Percentiles rank a stretch among this genome's conserved stretches.
Evolutionary conservation across 1,140 invertebrate species (phyloP).

Genomic region (Mylabris phalerata): DNA sequence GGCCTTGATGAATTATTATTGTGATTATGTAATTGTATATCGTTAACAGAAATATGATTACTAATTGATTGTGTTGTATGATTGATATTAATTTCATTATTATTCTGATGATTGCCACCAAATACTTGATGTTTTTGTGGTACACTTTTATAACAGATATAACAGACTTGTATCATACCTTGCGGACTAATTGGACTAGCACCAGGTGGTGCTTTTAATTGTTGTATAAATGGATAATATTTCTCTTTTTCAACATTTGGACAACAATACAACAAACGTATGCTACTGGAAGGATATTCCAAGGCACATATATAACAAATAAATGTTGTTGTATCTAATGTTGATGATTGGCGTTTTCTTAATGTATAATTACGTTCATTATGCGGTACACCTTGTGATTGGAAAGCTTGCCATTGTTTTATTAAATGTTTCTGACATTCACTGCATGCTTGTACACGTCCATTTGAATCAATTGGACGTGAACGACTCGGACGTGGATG

Average conservation of each 20-base stretch:
- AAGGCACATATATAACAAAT: conserved; percentile 84
- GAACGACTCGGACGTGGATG: conserved; percentile 76
- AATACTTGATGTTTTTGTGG: conserved; percentile 73
- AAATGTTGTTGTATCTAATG: conserved; percentile 64
- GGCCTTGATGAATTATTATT: conserved; percentile 45
- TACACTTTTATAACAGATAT: conserved; percentile 74
- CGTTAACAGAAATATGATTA: conserved; percentile 39
- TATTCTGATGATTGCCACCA: conserved; percentile 46
- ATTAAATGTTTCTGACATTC: conserved; percentile 75
- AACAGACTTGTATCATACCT: conserved; percentile 79
- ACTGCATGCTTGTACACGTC: conserved; percentile 69
- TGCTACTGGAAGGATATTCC: conserved; percentile 65
- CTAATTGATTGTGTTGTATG: conserved; percentile 10
- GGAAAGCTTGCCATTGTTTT: conserved; percentile 70
- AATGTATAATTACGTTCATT: conserved; percentile 71
- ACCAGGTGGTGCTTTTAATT: conserved; percentile 67
- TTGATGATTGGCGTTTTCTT: conserved; percentile 61
- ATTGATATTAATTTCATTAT: conserved; percentile 18
- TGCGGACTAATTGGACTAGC: conserved; percentile 77
- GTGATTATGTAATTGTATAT: conserved; percentile 30
- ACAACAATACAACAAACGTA: conserved; percentile 76
- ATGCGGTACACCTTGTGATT: conserved; percentile 63
- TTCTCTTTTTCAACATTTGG: conserved; percentile 77
- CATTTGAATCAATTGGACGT: conserved; percentile 74
- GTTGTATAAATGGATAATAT: conserved; percentile 80